Percentiles rank a stretch among this genome's conserved stretches.
Conservation (phyloP, 2,797 vertebrate genomes). For the Pelochelys cantorii region DNA sequence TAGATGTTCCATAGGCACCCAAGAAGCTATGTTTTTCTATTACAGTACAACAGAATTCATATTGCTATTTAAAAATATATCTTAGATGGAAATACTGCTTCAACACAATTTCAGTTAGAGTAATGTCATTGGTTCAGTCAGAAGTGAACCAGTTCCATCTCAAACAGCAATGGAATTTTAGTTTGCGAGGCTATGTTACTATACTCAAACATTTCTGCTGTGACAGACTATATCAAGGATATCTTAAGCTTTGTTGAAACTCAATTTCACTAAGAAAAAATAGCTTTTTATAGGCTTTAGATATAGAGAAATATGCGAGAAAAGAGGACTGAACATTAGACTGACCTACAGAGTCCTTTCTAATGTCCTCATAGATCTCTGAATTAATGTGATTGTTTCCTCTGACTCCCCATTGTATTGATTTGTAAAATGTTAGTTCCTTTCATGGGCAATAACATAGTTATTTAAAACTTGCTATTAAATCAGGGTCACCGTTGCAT, state of each 20-base stretch:
- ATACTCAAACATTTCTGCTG: not conserved
- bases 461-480: constrained; percentile 6
- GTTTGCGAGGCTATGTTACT: not conserved
- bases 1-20: not conserved
- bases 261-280: not conserved
- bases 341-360: constrained; percentile 4
- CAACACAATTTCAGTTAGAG: not conserved
- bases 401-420: not conserved
- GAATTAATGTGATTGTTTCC: constrained; percentile 14
- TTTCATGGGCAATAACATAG: not conserved
- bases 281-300: not conserved
- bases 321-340: not conserved
- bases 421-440: not conserved
- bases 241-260: constrained; percentile 1
- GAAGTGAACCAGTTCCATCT: not conserved
- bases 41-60: not conserved
- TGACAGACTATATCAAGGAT: not conserved
- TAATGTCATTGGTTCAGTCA: not conserved
- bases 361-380: constrained; percentile 19
- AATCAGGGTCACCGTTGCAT: not conserved
- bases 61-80: not conserved
- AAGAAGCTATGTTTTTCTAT: not conserved
- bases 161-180: not conserved
- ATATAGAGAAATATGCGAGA: not conserved
- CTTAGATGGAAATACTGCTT: not conserved